Percentiles rank a stretch among this genome's conserved stretches.
Conservation (phyloP, 2,113 vertebrate genomes). For the Ciconia boyciana region DNA sequence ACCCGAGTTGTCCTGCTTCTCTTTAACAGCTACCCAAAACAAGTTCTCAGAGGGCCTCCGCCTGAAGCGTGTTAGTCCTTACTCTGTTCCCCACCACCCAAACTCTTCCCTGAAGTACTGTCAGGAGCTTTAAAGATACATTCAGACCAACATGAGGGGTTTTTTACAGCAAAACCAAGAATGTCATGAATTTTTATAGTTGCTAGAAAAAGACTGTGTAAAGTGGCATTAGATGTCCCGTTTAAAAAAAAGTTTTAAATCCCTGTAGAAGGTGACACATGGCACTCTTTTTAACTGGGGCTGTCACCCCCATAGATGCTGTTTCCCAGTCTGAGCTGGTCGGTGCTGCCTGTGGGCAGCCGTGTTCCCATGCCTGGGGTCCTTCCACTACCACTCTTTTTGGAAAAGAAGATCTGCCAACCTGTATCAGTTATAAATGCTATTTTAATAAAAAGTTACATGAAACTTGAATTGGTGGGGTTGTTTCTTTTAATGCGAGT, state of each 20-base stretch:
- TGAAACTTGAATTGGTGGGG: neutral
- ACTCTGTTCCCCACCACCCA: neutral
- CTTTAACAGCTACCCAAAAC: neutral
- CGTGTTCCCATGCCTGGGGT: neutral
- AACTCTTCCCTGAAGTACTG: neutral
- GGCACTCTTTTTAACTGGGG: neutral
- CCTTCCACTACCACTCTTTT: neutral
- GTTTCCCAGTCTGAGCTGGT: neutral
- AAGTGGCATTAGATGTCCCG: neutral
- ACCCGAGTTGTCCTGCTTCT: accelerated
- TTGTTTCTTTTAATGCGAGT: neutral
- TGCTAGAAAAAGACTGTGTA: neutral
- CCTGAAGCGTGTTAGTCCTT: neutral
- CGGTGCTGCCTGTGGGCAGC: neutral
- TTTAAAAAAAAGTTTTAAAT: neutral
- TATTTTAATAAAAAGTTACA: conserved; percentile 76
- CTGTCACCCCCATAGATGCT: neutral
- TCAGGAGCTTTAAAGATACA: neutral
- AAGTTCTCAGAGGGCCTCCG: neutral
- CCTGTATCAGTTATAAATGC: conserved; percentile 56
- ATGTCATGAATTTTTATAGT: neutral
- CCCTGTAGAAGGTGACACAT: neutral
- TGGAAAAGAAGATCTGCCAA: conserved; percentile 47
- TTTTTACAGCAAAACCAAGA: neutral
- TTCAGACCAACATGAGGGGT: neutral